These are phyloP conservation scores for Hypomecis atomaria DNA, from an alignment of 2,888 invertebrate species.

Conservation along the genomic window DNA sequence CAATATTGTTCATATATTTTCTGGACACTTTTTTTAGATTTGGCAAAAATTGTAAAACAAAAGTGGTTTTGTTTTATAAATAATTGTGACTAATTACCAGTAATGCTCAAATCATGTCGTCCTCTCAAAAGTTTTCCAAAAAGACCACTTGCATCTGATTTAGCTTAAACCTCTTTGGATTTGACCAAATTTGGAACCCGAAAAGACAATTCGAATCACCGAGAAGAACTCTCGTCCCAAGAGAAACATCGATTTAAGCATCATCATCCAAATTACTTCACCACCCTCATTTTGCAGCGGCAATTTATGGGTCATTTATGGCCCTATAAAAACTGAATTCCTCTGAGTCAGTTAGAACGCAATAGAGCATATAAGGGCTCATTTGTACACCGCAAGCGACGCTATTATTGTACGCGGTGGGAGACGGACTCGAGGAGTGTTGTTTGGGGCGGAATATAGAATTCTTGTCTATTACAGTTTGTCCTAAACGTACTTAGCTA, in stretches of 20 bases:
- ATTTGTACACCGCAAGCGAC: slow-evolving; percentile 36
- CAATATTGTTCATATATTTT: too few species aligned
- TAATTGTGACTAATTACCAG: too few species aligned
- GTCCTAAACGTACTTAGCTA: too few species aligned
- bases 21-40: too few species aligned
- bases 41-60: too few species aligned
- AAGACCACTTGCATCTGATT: too few species aligned
- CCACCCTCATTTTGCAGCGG: slow-evolving; percentile 13
- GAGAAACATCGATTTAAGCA: slow-evolving; percentile 13
- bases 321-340: slow-evolving; percentile 35
- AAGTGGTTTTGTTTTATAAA: too few species aligned
- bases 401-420: slow-evolving; percentile 23
- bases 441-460: not conserved
- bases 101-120: too few species aligned
- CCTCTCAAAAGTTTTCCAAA: too few species aligned
- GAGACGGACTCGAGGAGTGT: slow-evolving; percentile 7
- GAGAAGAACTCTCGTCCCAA: not conserved
- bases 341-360: slow-evolving; percentile 31
- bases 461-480: too few species aligned
- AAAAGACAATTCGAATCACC: not conserved
- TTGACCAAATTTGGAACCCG: not conserved
- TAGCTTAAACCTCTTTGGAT: too few species aligned
- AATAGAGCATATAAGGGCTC: slow-evolving; percentile 32
- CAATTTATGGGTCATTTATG: slow-evolving; percentile 31
- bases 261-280: slow-evolving; percentile 19